phyloP scores from a whole-genome alignment of 1,140 invertebrate genomes.

The Dreissena polymorpha region DNA sequence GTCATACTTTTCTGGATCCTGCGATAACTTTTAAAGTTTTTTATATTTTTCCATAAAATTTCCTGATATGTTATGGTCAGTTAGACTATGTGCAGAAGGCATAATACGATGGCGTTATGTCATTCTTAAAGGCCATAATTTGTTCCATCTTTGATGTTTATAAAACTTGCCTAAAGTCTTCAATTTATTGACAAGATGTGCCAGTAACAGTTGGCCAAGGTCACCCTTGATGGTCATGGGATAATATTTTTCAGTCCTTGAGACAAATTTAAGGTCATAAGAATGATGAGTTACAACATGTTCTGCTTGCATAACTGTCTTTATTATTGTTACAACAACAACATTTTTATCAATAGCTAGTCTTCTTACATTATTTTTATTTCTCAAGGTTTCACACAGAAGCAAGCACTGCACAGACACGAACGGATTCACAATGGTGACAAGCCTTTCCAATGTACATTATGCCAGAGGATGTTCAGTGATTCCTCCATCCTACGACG shows the following conservation, averaged over 20 bases:
- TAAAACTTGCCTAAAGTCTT: too few species aligned
- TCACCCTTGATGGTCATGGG: background rate
- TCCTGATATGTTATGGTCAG: too few species aligned
- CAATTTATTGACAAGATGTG: too few species aligned
- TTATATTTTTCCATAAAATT: too few species aligned
- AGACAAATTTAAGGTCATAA: background rate
- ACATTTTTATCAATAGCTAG: background rate
- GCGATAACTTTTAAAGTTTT: too few species aligned
- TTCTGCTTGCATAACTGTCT: background rate
- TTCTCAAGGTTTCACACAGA: constrained; percentile 70
- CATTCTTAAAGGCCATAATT: too few species aligned
- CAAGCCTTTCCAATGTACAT: constrained; percentile 70
- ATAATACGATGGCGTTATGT: too few species aligned
- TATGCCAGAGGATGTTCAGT: constrained; percentile 70
- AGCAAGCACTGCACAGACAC: constrained; percentile 71
- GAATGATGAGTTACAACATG: background rate
- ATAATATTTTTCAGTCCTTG: background rate
- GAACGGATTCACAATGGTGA: constrained; percentile 74
- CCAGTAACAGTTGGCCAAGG: background rate
- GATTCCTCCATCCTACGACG: constrained; percentile 73
- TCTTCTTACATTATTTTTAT: background rate
- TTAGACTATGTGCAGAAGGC: too few species aligned
- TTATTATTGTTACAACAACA: background rate
- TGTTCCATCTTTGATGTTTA: too few species aligned
- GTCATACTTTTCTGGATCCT: too few species aligned